Conservation (phyloP, 2,797 vertebrate genomes). For the Poeciliopsis gracilis region DNA sequence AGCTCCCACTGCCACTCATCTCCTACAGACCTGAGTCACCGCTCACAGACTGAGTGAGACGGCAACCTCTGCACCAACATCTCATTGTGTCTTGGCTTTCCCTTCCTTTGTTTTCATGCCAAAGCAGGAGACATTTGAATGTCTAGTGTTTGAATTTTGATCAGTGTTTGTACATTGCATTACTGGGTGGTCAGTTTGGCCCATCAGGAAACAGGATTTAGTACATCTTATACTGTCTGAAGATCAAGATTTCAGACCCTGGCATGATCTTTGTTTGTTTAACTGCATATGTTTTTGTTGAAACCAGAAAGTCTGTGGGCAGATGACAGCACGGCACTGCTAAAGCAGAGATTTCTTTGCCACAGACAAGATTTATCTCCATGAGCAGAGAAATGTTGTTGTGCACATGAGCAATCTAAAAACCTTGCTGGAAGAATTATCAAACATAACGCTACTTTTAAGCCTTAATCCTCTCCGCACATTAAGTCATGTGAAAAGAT, state of each 20-base stretch:
- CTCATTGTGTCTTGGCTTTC: background rate
- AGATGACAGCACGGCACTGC: background rate
- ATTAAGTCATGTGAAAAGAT: background rate
- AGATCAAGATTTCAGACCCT: background rate
- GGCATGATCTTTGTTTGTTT: background rate
- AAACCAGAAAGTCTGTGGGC: background rate
- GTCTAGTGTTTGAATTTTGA: background rate
- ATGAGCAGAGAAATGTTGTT: background rate
- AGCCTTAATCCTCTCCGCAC: background rate
- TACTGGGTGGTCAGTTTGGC: background rate
- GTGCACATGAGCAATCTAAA: background rate
- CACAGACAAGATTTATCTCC: background rate
- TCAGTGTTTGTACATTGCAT: background rate
- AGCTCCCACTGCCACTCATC: conserved; percentile 24
- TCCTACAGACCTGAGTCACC: conserved; percentile 11
- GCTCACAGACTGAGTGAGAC: conserved; percentile 12
- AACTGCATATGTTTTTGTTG: background rate
- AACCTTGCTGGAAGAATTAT: background rate
- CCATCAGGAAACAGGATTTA: background rate
- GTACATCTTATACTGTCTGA: background rate
- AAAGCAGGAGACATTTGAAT: background rate
- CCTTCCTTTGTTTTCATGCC: background rate
- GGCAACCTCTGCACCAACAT: background rate
- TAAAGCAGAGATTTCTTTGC: background rate
- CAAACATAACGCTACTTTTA: background rate